These are phyloP conservation scores for Drosophila falleni DNA, from an alignment of 2,888 invertebrate species.

Conservation along the genomic window DNA sequence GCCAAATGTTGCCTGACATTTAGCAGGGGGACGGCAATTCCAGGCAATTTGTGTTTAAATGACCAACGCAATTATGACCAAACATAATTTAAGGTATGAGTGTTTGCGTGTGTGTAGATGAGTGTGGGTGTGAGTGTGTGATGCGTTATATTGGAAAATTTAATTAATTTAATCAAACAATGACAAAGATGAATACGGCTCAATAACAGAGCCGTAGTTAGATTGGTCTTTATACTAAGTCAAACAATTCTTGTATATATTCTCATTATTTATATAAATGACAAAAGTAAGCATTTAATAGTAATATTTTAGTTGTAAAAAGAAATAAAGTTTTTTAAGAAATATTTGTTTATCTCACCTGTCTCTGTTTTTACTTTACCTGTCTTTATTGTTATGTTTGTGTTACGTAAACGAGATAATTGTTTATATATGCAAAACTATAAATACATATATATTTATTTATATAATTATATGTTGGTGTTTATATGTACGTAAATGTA, in stretches of 20 bases:
- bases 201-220: constrained; percentile 7
- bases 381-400: constrained; percentile 27
- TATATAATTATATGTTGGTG: constrained; percentile 8
- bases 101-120: background rate
- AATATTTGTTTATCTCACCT: too few relatives aligned
- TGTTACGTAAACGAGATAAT: constrained; percentile 51
- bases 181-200: constrained; percentile 55
- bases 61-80: constrained; percentile 68
- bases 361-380: constrained; percentile 15
- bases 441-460: constrained; percentile 32
- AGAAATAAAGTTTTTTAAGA: too few relatives aligned
- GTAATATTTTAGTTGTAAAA: too few relatives aligned
- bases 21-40: constrained; percentile 10
- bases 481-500: background rate
- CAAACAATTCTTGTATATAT: background rate
- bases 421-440: constrained; percentile 53
- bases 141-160: constrained; percentile 35
- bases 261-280: background rate
- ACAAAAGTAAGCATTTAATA: too few relatives aligned
- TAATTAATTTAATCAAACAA: constrained; percentile 69
- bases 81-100: constrained; percentile 43
- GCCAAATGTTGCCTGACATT: constrained; percentile 42
- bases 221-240: background rate
- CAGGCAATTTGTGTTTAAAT: constrained; percentile 58
- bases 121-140: constrained; percentile 4